phyloP scores from a whole-genome alignment of 64 coral and sea anemone species.

The Stichodactyla helianthus region DNA sequence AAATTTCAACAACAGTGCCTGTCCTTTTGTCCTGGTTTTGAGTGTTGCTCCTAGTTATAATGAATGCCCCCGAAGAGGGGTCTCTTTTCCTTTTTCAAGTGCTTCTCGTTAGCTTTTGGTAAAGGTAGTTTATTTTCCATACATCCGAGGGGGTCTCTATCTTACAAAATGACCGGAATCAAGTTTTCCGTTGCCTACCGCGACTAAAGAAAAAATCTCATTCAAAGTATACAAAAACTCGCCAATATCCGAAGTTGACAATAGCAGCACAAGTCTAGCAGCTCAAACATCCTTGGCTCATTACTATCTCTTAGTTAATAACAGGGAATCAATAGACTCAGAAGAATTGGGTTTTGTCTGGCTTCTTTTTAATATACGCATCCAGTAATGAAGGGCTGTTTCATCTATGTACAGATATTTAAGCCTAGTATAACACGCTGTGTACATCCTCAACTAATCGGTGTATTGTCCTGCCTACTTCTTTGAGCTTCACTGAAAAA shows the following conservation, averaged over 20 bases:
- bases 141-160: neutral
- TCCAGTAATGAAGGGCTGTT: neutral
- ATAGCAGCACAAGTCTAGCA: neutral
- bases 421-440: neutral
- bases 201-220: neutral
- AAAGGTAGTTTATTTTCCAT: neutral
- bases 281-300: slow-evolving; percentile 5
- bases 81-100: neutral
- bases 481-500: neutral
- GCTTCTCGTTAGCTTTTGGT: neutral
- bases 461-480: neutral
- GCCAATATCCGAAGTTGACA: neutral
- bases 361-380: neutral
- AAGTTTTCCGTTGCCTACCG: neutral
- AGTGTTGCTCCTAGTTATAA: neutral
- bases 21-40: neutral
- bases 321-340: neutral
- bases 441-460: neutral
- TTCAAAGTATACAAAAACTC: neutral
- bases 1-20: neutral
- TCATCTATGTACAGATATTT: slow-evolving; percentile 3
- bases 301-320: neutral
- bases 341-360: neutral
- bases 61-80: neutral
- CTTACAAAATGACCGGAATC: slow-evolving; percentile 10